Base-by-base conservation (phyloP, 2,113 vertebrate species). In the Rhinolophus sinicus region DNA sequence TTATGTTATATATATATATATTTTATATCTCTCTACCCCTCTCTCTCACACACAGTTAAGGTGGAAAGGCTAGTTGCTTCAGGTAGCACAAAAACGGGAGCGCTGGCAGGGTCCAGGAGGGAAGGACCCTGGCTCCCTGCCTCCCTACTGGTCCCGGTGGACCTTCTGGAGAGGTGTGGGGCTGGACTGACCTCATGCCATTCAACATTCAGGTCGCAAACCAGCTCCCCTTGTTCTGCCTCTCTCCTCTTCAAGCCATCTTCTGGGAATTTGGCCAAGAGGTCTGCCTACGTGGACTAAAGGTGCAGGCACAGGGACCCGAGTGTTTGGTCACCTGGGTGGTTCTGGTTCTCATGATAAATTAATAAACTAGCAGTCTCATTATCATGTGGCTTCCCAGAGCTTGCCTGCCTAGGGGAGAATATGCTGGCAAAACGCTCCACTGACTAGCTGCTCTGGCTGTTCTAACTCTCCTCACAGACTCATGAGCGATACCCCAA, bases 281-380 rank as follows among this genome's bases (percentile, higher is more conserved):
- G 47, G 38, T 12, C 44, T 62, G 60, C 62, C 83, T 30, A 13
- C 0, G 0, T 5, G 44, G 58, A 62, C 44, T 12, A 14, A 26
- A 15, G 76, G 9, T 8, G 1, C 16, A 47, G 75, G 52, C 75
- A 35, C 38, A 5, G 58, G 16, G 33, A 58, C 8, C 0, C 1
- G 18, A 64, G 83, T 38, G 72, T 40, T 30, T 69, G 86, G 50
- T 56, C 64, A 86, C 77, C 35, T 22, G 35, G n/a, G 77, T 5
- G 56, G 47, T 12, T 83, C 90, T 30, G 38, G 21, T 81, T 95
- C 58, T 94, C 83, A 62, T n/a, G 82, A 90, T 52, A 64, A 94
- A 88, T 91, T 73, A 88, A 96, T 88, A 67, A 90, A 33, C 33
- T 19, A 33, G 40, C 47, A 33, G 40, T 33, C 60, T 64, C 70